Evolutionary conservation across 2,888 invertebrate genomes (phyloP).

Genomic region (Hyposoter didymator): DNA sequence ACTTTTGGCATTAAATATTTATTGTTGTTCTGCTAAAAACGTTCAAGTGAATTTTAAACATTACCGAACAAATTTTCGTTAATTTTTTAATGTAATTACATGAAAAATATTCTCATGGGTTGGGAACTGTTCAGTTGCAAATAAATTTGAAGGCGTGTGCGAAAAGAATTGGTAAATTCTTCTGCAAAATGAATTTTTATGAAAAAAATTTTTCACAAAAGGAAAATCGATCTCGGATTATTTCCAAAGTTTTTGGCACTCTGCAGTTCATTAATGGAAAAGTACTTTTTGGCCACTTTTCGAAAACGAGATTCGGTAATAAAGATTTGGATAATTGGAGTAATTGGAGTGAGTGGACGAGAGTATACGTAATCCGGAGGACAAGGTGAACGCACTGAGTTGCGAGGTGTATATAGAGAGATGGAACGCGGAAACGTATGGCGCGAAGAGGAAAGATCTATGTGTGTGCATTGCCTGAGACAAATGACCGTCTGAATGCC

Average conservation of each 20-base stretch:
- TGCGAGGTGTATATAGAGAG: conserved; percentile 78
- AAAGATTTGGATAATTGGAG: conserved; percentile 75
- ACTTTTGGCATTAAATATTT: too few species aligned
- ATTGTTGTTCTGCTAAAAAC: too few species aligned
- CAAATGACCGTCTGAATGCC: conserved; percentile 81
- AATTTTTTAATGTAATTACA: too few species aligned
- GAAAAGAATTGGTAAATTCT: not conserved
- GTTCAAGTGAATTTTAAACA: too few species aligned
- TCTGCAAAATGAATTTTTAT: not conserved
- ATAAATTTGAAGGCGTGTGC: too few species aligned
- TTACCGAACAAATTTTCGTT: too few species aligned
- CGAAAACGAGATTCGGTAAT: conserved; percentile 43
- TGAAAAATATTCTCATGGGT: too few species aligned
- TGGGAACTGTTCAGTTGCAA: too few species aligned
- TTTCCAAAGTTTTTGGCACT: not conserved
- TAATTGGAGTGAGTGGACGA: conserved; percentile 10
- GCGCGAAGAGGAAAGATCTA: conserved; percentile 38
- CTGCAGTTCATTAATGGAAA: not conserved
- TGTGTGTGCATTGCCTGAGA: conserved; percentile 78
- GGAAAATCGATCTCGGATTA: not conserved
- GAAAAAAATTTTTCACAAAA: not conserved
- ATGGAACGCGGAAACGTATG: conserved; percentile 82
- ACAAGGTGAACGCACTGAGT: conserved; percentile 82
- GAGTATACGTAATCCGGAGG: conserved; percentile 56
- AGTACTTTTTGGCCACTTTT: not conserved